Base-by-base conservation (phyloP, 2,888 invertebrate species). In the Drosophila greeni region DNA sequence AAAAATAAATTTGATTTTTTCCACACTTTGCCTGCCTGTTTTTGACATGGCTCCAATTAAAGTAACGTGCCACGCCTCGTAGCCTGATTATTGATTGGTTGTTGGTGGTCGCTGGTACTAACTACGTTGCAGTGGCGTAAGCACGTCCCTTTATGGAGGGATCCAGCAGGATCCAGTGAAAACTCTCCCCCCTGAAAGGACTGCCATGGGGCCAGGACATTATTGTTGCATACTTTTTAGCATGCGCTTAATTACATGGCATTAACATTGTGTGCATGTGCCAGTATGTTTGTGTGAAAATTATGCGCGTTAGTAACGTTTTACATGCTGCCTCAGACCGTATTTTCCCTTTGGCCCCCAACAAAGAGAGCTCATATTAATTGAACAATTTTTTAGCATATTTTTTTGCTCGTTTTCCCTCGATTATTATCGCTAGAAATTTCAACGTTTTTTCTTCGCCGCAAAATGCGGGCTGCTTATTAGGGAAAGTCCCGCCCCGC, bases 241-340 rank as follows among this genome's bases (percentile, higher is more conserved):
- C 80, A 74, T 82, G 82, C 69, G 78, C 82, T 80, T 82, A 79
- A 79, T 79, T 79, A 77, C 82, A 80, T 74, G 72, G 77, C 72
- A 62, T 75, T 73, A 60, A 70, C 73, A 62, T 56, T 40, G 24
- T 58, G 34, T 31, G 18, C 45, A 16, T 54, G 55, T 53, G 59
- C 29, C 16, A 47, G 65, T 58, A 48, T 58, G 45, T 64, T 42
- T 60, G 60, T 60, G 58, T 56, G 37, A 42, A 65, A 73, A 76
- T 76, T 75, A 82, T 80, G 81, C 78, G 70, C 66, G 67, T 74
- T 74, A 72, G 70, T 70, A 72, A 55, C 66, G 54, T 71, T 72
- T 65, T 49, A 79, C 74, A 74, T 70, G 73, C 48, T 56, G 53
- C 47, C 57, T 12, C 18, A 18, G 18, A 14, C 18, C 8, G 5